phyloP scores from a whole-genome alignment of 2,113 vertebrate genomes.

The Nettapus auritus region DNA sequence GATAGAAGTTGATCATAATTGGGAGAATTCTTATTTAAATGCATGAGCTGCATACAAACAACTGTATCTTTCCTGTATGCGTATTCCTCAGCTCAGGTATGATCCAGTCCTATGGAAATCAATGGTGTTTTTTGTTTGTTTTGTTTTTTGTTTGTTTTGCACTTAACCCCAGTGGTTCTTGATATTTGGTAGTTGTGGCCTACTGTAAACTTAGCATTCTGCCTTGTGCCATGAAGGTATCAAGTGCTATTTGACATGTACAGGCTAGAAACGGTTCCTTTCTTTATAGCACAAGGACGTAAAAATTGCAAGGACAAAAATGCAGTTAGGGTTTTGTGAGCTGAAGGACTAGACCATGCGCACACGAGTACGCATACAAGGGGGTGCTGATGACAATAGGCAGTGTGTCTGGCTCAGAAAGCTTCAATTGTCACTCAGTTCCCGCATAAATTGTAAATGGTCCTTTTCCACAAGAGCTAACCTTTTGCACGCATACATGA shows the following conservation, averaged over 20 bases:
- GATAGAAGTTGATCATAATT: not conserved
- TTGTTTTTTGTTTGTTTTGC: not conserved
- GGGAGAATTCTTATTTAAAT: not conserved
- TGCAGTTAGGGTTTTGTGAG: not conserved
- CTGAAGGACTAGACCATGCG: not conserved
- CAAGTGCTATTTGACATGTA: not conserved
- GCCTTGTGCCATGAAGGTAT: not conserved
- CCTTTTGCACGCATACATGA: not conserved
- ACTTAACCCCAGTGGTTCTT: not conserved
- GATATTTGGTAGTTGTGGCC: accelerated
- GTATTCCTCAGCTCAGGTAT: not conserved
- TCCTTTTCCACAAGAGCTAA: not conserved
- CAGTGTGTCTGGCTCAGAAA: not conserved
- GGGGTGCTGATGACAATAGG: not conserved
- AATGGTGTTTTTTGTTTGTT: not conserved
- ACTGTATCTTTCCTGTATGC: not conserved
- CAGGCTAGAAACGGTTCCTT: not conserved
- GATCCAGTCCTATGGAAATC: not conserved
- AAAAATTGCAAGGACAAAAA: not conserved
- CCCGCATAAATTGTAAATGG: not conserved
- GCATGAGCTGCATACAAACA: not conserved
- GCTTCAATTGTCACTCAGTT: not conserved
- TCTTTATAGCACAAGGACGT: not conserved
- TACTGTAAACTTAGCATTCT: not conserved
- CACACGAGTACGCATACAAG: accelerated